Conservation (phyloP, 2,113 vertebrate genomes). For the Plotosus lineatus region DNA sequence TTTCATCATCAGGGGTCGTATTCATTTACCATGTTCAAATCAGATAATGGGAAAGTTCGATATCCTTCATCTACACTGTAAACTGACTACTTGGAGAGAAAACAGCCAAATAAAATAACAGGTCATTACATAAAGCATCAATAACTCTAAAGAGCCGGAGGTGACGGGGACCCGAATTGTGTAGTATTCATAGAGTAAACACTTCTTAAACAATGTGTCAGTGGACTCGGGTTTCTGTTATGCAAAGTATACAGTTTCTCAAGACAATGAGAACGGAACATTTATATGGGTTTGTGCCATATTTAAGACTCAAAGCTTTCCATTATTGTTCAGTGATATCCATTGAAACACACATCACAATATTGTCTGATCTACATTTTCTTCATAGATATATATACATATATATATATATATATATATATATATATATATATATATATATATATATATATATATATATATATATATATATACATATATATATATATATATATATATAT, state of each 20-base stretch:
- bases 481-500: too few species aligned
- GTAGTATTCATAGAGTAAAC: background rate
- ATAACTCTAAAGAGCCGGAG: background rate
- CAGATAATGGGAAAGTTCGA: background rate
- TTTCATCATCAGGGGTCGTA: constrained; percentile 40
- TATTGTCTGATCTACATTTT: constrained; percentile 3
- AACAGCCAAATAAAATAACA: constrained; percentile 4
- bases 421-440: too few species aligned
- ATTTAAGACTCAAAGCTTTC: background rate
- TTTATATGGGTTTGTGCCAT: background rate
- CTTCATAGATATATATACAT: too few species aligned
- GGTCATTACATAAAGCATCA: constrained; percentile 29
- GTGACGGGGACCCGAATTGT: background rate
- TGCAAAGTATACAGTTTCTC: background rate
- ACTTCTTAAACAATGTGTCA: background rate
- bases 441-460: too few species aligned
- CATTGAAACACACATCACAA: background rate
- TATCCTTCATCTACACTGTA: constrained; percentile 9
- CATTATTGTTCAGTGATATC: background rate
- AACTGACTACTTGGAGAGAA: background rate
- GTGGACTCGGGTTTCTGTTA: background rate
- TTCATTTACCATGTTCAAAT: constrained; percentile 33
- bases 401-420: too few species aligned
- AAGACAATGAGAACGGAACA: background rate
- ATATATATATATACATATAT: too few species aligned